phyloP scores from a whole-genome alignment of 2,113 vertebrate genomes.

The Acanthisitta chloris region DNA sequence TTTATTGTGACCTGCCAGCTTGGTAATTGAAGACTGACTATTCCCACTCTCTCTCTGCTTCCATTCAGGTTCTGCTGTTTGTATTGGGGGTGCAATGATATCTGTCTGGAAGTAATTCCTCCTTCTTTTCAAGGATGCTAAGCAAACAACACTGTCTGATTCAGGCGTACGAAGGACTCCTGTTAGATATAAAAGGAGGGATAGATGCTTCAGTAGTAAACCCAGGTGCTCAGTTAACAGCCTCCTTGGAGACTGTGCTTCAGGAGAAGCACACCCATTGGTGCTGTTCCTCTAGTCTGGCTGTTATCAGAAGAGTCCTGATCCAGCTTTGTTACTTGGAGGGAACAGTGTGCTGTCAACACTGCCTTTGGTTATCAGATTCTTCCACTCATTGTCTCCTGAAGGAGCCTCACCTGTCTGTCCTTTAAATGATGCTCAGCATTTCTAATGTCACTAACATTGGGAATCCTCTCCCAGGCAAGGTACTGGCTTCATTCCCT shows the following conservation, averaged over 20 bases:
- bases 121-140: background rate
- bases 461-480: background rate
- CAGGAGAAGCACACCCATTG: accelerated
- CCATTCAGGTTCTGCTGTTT: background rate
- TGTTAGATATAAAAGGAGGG: background rate
- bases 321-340: background rate
- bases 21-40: background rate
- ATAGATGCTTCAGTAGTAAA: background rate
- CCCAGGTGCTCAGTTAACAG: background rate
- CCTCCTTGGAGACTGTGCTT: background rate
- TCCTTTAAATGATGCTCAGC: background rate
- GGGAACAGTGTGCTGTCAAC: background rate
- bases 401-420: background rate
- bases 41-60: background rate
- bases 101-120: background rate
- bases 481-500: background rate
- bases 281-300: background rate
- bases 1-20: background rate
- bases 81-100: background rate
- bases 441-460: accelerated
- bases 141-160: background rate
- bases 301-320: background rate
- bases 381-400: background rate
- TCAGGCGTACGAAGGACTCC: background rate
- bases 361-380: background rate